Percentiles rank a stretch among this genome's conserved stretches.
Evolutionary conservation across 2,113 vertebrate genomes (phyloP).

Genomic region (Etheostoma spectabile): DNA sequence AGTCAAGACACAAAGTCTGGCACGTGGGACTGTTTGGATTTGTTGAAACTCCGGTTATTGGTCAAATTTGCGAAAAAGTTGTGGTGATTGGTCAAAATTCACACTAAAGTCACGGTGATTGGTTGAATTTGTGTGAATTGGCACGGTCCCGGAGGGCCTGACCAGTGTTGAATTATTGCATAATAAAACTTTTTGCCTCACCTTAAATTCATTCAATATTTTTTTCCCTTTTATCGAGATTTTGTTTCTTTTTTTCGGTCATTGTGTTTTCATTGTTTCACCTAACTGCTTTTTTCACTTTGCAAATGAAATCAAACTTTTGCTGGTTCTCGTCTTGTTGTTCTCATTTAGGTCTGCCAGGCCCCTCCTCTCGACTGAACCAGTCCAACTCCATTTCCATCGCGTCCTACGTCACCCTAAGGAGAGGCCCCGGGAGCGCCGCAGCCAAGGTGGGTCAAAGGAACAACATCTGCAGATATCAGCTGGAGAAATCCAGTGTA

Average conservation of each 20-base stretch:
- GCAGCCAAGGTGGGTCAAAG: conserved; percentile 84
- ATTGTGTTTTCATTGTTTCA: neutral
- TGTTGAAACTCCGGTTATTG: too few species aligned
- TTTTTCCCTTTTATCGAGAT: too few species aligned
- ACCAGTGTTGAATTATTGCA: neutral
- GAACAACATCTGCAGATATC: neutral
- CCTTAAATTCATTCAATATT: neutral
- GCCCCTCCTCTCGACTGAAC: conserved; percentile 87
- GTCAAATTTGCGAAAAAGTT: too few species aligned
- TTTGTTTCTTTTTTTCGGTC: too few species aligned
- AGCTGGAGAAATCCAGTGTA: neutral
- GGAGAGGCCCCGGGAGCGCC: conserved; percentile 81
- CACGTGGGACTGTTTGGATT: too few species aligned
- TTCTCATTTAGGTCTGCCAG: conserved; percentile 82
- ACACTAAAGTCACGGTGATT: too few species aligned
- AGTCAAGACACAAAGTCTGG: too few species aligned
- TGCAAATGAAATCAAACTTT: neutral
- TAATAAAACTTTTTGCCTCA: neutral
- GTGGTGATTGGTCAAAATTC: too few species aligned
- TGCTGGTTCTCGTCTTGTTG: neutral
- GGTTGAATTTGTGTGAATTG: too few species aligned
- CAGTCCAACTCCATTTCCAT: conserved; percentile 87
- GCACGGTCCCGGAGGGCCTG: too few species aligned
- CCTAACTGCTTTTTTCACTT: neutral
- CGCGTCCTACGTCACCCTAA: conserved; percentile 90